These are phyloP conservation scores for Rhinolophus sinicus DNA, from an alignment of 2,113 vertebrate species.

Conservation along the genomic window DNA sequence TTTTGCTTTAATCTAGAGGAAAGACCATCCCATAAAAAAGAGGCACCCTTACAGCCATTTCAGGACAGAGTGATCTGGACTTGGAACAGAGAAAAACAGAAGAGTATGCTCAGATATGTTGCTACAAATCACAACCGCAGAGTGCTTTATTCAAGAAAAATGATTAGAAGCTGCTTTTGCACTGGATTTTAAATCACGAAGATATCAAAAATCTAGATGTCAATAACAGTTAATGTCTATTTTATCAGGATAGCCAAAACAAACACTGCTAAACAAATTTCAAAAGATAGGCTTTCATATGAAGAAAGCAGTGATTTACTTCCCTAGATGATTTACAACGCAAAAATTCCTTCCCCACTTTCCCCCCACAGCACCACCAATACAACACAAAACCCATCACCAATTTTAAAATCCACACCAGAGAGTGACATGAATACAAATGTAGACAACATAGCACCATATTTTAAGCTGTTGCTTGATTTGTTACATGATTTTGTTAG, in stretches of 20 bases:
- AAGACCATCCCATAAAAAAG: background rate
- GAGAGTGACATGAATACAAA: background rate
- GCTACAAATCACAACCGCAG: background rate
- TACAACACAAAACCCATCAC: background rate
- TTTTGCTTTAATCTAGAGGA: background rate
- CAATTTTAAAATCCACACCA: background rate
- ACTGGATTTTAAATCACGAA: constrained; percentile 50
- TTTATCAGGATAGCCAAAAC: constrained; percentile 41
- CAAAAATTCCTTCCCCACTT: background rate
- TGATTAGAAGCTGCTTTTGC: background rate
- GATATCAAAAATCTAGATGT: constrained; percentile 50
- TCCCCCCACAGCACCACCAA: background rate
- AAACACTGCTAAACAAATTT: constrained; percentile 61
- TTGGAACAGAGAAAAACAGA: background rate
- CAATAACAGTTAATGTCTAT: background rate
- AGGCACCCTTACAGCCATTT: constrained; percentile 2
- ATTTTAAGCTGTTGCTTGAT: constrained; percentile 20
- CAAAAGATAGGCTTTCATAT: background rate
- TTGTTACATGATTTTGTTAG: background rate
- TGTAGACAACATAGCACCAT: background rate
- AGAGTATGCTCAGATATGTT: background rate
- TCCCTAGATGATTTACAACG: background rate
- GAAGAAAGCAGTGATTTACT: background rate
- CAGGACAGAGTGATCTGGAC: background rate
- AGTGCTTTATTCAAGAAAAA: constrained; percentile 11